Base-by-base conservation (phyloP, 2,888 invertebrate genomes). In the Drosophila antonietae region DNA sequence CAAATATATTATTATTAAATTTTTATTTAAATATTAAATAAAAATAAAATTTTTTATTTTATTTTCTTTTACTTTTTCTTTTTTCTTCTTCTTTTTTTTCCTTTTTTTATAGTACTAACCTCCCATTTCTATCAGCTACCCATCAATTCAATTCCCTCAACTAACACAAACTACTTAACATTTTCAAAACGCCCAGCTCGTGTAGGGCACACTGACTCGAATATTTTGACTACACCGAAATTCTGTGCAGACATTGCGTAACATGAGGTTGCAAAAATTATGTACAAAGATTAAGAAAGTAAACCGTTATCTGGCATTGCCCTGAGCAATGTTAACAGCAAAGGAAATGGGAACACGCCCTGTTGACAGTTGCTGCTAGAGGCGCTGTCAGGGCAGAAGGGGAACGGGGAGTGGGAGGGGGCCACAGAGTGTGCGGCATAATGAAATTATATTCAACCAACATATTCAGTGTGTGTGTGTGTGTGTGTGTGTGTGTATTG, bases 251-350 rank as follows among this genome's bases (percentile, higher is more conserved):
- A 66, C 66, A 65, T 67, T 80, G 70, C 70, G 65, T 73, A 80
- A 70, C 76, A 78, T 78, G 83, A 80, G 86, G 74, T 86, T 69
- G 70, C 83, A 69, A 78, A 83, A 86, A 78, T 83, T 80, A 88
- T 83, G 86, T 83, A 80, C 74, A 77, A 78, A 84, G 88, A 88
- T 84, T 88, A 84, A 86, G 84, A 83, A 88, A 81, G 83, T 86
- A 88, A 88, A 88, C 78, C 64, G 88, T 79, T 88, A 88, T 86
- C 83, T 86, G 77, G 53, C 85, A 59, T 57, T 51, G 80, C 80
- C 73, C 66, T 35, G 46, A 64, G 64, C 73, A 57, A 56, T 61
- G 69, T 62, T 59, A 67, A 52, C 65, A 66, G 41, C 44, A 43
- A 51, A 53, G 66, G 58, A 51, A 53, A 72, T 64, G 66, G 68